Percentiles rank a stretch among this genome's conserved stretches.
Evolutionary conservation across 2,888 invertebrate genomes (phyloP).

Genomic region (Agrochola circellaris): DNA sequence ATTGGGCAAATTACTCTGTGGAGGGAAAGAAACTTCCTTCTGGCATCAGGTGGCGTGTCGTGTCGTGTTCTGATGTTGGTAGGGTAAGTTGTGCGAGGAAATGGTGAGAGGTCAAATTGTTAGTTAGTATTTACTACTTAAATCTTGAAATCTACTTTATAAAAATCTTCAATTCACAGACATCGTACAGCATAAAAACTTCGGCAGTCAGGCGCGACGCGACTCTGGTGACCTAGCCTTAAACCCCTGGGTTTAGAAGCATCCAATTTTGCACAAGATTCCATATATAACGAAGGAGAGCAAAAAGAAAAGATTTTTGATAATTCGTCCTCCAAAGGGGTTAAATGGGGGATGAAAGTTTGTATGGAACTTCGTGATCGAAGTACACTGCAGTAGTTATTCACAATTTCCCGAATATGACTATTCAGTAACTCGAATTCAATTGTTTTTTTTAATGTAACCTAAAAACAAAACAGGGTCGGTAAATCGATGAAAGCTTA

Average conservation of each 20-base stretch:
- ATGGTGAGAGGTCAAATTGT: not conserved
- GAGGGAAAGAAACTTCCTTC: constrained; percentile 73
- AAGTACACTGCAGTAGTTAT: not conserved
- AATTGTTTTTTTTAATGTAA: not conserved
- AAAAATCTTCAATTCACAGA: not conserved
- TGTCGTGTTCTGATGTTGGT: constrained; percentile 16
- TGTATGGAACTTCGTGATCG: not conserved
- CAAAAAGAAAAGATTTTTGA: not conserved
- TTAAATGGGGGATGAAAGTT: not conserved
- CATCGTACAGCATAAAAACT: no score
- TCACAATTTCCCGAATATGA: not conserved
- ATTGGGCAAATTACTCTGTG: constrained; percentile 85
- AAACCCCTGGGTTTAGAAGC: not conserved
- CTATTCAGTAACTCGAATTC: not conserved
- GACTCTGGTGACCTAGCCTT: no score
- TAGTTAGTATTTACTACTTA: not conserved
- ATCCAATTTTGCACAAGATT: not conserved
- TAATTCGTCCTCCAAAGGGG: not conserved
- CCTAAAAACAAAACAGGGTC: constrained; percentile 2
- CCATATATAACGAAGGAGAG: no score
- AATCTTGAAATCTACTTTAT: not conserved
- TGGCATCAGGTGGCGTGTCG: constrained; percentile 55
- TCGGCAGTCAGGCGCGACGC: no score
- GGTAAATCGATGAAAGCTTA: constrained; percentile 23
- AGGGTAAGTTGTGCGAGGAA: not conserved